Evolutionary conservation across 2,797 vertebrate genomes (phyloP), one percentile per base, ranked within the genome.

Genomic region (Tapera naevia): DNA sequence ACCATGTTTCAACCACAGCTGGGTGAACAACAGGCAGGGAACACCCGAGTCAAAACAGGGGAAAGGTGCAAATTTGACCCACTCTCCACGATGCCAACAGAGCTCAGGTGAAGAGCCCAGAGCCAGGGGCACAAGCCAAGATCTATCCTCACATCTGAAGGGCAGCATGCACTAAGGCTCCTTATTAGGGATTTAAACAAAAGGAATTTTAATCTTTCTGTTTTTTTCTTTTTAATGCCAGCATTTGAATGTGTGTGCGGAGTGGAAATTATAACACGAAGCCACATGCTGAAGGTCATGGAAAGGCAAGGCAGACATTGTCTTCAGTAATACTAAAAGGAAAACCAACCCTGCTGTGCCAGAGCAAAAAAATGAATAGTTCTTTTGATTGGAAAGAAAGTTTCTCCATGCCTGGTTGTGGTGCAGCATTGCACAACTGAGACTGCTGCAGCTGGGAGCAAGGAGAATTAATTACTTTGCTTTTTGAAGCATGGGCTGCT

Each of bases 391-490:
- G 80, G 89, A 73, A 93, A 86, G 84, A 89, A 94, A 91, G 95
- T 96, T 92, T 88, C 69, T 84, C 91, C 89, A 70, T 75, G 91
- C 65, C 79, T 19, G 10, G 87, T 18, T 94, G 91, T 30, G 1
- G 76, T 41, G 79, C 87, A 88, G 75, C 80, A 60, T 88, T 97
- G 82, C 94, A 86, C 87, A 95, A 88, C 4, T 0, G 72, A 83
- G 89, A 39, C 89, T 84, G 91, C 95, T 86, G 89, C 0, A 25
- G 85, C 92, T 93, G 87, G 86, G 75, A 89, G 92, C 89, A 92
- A 79, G 73, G 87, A 94, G 94, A 95, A 93, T 92, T 95, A 93
- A 93, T 96, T 95, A 70, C 91, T 93, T 86, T 95, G 93, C 93
- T 91, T 93, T 95, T 58, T 95, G 94, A 96, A 94, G 92, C 96